Percentiles rank a stretch among this genome's conserved stretches.
Conservation (phyloP, 2,888 invertebrate species). For the Eupithecia dodoneata region DNA sequence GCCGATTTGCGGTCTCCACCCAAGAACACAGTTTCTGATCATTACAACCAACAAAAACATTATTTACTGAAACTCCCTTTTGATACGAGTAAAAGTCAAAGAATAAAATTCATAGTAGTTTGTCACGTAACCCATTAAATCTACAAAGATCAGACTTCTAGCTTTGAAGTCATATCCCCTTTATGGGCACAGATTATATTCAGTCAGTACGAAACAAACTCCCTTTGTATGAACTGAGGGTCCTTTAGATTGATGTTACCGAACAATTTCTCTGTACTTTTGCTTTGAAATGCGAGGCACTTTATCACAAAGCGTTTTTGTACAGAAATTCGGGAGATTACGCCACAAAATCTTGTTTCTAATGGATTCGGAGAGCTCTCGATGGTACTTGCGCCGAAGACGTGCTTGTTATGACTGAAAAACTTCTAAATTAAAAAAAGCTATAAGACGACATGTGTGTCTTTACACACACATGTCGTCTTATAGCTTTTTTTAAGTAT, state of each 20-base stretch:
- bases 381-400: slow-evolving; percentile 3
- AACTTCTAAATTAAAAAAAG: background rate
- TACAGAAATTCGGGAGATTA: slow-evolving; percentile 12
- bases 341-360: slow-evolving; percentile 3
- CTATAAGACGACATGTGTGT: background rate
- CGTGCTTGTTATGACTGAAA: background rate
- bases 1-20: too few species aligned
- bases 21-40: too few species aligned
- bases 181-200: slow-evolving; percentile 21
- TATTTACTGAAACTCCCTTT: background rate
- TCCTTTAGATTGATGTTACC: slow-evolving; percentile 29
- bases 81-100: slow-evolving; percentile 20
- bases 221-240: slow-evolving; percentile 27
- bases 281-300: slow-evolving; percentile 35
- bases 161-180: slow-evolving; percentile 40
- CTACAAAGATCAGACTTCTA: slow-evolving; percentile 41
- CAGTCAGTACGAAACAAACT: slow-evolving; percentile 6
- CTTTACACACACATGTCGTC: too few species aligned
- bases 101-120: slow-evolving; percentile 40
- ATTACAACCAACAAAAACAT: too few species aligned
- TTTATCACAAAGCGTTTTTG: slow-evolving; percentile 28
- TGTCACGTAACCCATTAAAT: slow-evolving; percentile 45
- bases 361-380: slow-evolving; percentile 7
- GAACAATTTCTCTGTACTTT: slow-evolving; percentile 32
- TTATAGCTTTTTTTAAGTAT: too few species aligned